Percentiles rank a stretch among this genome's conserved stretches.
Conservation (phyloP, 2,113 vertebrate species). For the Equus przewalskii region DNA sequence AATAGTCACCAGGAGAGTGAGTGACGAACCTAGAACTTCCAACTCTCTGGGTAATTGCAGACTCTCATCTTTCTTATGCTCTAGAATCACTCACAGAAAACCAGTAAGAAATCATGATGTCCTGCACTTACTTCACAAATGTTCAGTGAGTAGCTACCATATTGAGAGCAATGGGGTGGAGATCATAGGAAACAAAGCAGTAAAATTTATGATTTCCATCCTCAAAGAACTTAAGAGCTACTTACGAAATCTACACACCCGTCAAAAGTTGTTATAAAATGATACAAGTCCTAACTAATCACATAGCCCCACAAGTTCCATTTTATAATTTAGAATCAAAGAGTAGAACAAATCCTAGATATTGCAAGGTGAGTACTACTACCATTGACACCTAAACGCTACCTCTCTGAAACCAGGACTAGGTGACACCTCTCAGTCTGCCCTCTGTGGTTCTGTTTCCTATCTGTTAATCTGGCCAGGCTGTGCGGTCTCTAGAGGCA, state of each 20-base stretch:
- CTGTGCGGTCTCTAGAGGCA: background rate
- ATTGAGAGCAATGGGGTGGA: background rate
- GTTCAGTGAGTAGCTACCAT: background rate
- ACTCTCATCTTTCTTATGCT: background rate
- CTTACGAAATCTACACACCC: background rate
- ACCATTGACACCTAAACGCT: background rate
- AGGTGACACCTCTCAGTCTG: background rate
- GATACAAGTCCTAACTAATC: background rate
- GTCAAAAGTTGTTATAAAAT: background rate
- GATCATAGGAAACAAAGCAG: background rate
- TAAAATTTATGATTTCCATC: background rate
- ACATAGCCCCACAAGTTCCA: background rate
- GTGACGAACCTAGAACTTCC: constrained; percentile 1
- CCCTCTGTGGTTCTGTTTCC: background rate
- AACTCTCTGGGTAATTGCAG: background rate
- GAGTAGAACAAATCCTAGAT: background rate
- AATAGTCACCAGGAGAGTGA: background rate
- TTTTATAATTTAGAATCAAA: background rate
- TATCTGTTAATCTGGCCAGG: background rate
- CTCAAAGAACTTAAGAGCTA: background rate
- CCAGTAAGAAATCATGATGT: background rate
- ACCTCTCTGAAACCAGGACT: background rate
- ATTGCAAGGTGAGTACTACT: background rate
- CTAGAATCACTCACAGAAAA: background rate
- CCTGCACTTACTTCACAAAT: background rate